phyloP scores from a whole-genome alignment of 2,797 vertebrate species.

The Xenopus petersii region DNA sequence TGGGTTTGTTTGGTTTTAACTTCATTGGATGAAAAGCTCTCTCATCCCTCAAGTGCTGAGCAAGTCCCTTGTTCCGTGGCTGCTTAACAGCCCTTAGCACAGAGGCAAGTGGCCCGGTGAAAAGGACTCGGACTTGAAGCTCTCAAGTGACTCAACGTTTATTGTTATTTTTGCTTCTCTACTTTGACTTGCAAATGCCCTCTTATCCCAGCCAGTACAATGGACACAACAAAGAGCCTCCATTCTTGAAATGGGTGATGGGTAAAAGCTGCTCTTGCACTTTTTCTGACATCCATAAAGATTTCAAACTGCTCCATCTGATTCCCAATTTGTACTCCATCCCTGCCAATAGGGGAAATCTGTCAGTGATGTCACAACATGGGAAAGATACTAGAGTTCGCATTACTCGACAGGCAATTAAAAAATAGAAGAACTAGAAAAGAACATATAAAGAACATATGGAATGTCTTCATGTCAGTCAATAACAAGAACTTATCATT shows the following conservation, averaged over 20 bases:
- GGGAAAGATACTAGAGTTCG: background rate
- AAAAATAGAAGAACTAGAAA: too few relatives aligned
- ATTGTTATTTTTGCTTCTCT: constrained; percentile 50
- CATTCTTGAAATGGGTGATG: background rate
- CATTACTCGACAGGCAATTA: too few relatives aligned
- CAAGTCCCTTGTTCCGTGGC: constrained; percentile 61
- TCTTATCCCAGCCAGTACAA: constrained; percentile 50
- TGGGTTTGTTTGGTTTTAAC: constrained; percentile 61
- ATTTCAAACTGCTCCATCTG: too few relatives aligned
- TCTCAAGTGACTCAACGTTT: constrained; percentile 59
- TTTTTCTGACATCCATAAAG: background rate
- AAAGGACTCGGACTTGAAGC: constrained; percentile 50
- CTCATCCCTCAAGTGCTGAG: constrained; percentile 53
- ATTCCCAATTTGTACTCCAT: too few relatives aligned
- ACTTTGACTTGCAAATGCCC: constrained; percentile 63
- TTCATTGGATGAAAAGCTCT: constrained; percentile 63
- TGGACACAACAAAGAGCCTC: constrained; percentile 23
- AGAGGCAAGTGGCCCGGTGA: constrained; percentile 23
- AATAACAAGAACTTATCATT: too few relatives aligned
- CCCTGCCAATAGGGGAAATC: background rate
- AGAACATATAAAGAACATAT: too few relatives aligned
- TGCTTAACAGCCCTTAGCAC: constrained; percentile 46
- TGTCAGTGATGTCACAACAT: background rate
- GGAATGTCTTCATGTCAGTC: too few relatives aligned
- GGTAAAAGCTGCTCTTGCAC: background rate